A percentile compares a stretch with the other conserved stretches of the same genome.
Evolutionary conservation across 2,113 vertebrate species (phyloP).

Genomic region (Struthio camelus): DNA sequence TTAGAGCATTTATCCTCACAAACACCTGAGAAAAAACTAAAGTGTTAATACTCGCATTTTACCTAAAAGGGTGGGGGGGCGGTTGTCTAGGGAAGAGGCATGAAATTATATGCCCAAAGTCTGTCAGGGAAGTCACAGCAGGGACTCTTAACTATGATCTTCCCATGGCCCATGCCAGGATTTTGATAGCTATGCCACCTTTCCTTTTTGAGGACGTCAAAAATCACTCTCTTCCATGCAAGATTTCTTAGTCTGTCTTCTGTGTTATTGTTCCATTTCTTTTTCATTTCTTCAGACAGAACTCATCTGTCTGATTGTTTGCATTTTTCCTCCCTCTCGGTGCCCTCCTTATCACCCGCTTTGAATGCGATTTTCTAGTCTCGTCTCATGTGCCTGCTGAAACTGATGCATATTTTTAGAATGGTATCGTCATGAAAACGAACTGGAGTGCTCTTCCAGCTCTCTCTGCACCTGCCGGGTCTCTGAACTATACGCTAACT

Average conservation of each 20-base stretch:
- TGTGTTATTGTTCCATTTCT: background rate
- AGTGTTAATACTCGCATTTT: background rate
- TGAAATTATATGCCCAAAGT: background rate
- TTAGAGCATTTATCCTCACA: background rate
- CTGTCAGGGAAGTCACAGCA: background rate
- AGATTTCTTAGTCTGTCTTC: background rate
- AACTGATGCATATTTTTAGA: background rate
- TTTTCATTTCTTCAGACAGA: background rate
- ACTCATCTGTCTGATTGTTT: background rate
- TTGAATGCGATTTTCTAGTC: background rate
- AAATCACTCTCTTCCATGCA: background rate
- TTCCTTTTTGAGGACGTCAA: background rate
- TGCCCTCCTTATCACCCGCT: background rate
- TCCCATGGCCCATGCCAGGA: background rate
- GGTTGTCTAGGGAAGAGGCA: background rate
- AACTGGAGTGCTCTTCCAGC: slow-evolving; percentile 7
- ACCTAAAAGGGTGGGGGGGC: fast-evolving
- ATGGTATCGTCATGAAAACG: background rate
- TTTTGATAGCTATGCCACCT: background rate
- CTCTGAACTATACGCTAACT: background rate
- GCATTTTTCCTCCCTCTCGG: background rate
- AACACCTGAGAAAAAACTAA: background rate
- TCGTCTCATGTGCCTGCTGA: background rate
- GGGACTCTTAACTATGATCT: background rate
- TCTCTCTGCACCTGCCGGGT: background rate